Conservation (phyloP, 2,888 invertebrate species). For the Timandra comae region DNA sequence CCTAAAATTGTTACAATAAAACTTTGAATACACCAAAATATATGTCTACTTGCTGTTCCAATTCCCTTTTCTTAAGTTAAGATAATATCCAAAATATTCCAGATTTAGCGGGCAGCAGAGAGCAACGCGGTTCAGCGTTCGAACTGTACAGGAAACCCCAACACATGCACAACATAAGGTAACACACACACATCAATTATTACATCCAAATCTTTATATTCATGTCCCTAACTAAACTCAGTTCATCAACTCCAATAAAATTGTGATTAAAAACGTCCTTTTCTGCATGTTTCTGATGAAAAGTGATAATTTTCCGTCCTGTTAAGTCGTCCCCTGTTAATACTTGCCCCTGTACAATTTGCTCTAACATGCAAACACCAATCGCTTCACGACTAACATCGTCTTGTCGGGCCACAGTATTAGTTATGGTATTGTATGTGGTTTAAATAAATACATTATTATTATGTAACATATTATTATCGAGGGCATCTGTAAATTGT, state of each 20-base stretch:
- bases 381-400: conserved; percentile 77
- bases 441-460: conserved; percentile 64
- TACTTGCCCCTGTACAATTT: conserved; percentile 67
- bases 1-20: too few relatives aligned
- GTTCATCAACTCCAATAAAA: neutral
- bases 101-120: conserved; percentile 89
- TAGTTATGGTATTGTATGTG: conserved; percentile 73
- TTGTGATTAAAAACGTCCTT: neutral
- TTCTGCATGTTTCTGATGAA: conserved; percentile 51
- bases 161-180: conserved; percentile 89
- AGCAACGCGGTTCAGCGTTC: conserved; percentile 95
- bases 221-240: neutral
- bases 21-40: too few relatives aligned
- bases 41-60: too few relatives aligned
- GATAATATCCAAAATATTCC: conserved; percentile 9
- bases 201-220: neutral
- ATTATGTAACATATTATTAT: conserved; percentile 68
- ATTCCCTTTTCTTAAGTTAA: too few relatives aligned
- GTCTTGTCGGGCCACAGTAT: conserved; percentile 70
- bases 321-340: conserved; percentile 19
- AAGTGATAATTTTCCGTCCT: conserved; percentile 6
- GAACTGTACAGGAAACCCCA: conserved; percentile 94
- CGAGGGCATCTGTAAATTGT: conserved; percentile 43
- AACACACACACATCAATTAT: conserved; percentile 31
- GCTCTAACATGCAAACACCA: conserved; percentile 78